These are phyloP conservation scores for Phragmatobia fuliginosa DNA, from an alignment of 2,888 invertebrate species.

Conservation along the genomic window DNA sequence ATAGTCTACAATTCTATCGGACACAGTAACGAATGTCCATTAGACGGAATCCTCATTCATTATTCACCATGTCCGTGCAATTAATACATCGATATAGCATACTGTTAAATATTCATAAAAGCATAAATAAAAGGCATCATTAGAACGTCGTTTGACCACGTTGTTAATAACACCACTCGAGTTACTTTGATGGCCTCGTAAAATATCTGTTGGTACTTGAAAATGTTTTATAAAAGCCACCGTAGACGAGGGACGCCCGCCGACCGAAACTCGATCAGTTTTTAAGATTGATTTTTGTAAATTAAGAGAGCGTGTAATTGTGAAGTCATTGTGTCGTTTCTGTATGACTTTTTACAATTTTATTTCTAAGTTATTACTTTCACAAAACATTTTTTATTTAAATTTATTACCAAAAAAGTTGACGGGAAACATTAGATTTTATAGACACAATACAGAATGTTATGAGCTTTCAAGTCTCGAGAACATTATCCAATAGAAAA, in stretches of 20 bases:
- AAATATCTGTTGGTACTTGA: conserved; percentile 46
- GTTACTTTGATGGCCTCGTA: conserved; percentile 52
- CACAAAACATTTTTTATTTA: not conserved
- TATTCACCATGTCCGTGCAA: conserved; percentile 57
- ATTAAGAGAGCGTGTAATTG: conserved; percentile 2
- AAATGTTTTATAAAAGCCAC: conserved; percentile 41
- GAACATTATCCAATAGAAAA: too few species aligned
- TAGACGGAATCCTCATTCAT: conserved; percentile 54
- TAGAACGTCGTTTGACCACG: conserved; percentile 37
- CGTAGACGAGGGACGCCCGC: conserved; percentile 4
- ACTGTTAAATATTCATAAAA: conserved; percentile 52
- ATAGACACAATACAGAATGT: too few species aligned
- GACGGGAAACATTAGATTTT: too few species aligned
- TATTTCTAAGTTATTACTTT: not conserved
- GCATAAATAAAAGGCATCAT: conserved; percentile 39
- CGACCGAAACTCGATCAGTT: not conserved
- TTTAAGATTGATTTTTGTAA: conserved; percentile 18
- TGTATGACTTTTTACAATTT: not conserved
- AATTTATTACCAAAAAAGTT: not conserved
- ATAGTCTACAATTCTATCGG: conserved; percentile 50
- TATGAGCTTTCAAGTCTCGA: too few species aligned
- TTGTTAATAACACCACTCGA: conserved; percentile 39
- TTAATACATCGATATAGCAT: conserved; percentile 47
- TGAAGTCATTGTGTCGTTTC: not conserved
- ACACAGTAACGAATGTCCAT: conserved; percentile 50